These are phyloP conservation scores for Trididemnum miniatum DNA, from an alignment of 23 tunicate species.

Conservation along the genomic window DNA sequence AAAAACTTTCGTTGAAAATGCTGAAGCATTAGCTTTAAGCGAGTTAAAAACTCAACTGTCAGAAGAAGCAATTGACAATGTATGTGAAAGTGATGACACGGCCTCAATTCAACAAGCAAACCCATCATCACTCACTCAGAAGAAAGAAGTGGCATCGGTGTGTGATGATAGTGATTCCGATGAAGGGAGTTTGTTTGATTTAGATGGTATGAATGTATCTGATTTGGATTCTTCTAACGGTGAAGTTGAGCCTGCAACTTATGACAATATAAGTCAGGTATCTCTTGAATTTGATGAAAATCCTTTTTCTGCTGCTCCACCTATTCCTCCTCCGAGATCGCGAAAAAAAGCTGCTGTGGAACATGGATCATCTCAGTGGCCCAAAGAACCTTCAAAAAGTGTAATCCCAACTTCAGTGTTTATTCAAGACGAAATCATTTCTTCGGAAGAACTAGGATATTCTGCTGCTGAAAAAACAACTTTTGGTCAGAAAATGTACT, in stretches of 20 bases:
- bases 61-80: no score
- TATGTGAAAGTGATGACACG: no score
- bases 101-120: no score
- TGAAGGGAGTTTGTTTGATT: slow-evolving; percentile 43
- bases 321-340: not conserved
- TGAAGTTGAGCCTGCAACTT: not conserved
- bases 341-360: not conserved
- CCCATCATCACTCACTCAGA: no score
- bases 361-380: not conserved
- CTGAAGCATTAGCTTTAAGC: no score
- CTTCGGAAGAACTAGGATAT: no score
- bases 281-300: slow-evolving; percentile 67
- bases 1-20: no score
- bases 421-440: no score
- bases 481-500: no score
- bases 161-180: slow-evolving; percentile 2
- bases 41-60: no score
- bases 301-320: slow-evolving; percentile 31
- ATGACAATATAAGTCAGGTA: slow-evolving; percentile 31
- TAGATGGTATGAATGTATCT: slow-evolving; percentile 54
- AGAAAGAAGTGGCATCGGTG: no score
- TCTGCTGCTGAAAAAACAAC: no score
- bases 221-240: slow-evolving; percentile 27
- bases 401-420: slow-evolving; percentile 25
- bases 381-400: not conserved